Conservation (phyloP, 2,888 invertebrate genomes). For the Germaria angustata region DNA sequence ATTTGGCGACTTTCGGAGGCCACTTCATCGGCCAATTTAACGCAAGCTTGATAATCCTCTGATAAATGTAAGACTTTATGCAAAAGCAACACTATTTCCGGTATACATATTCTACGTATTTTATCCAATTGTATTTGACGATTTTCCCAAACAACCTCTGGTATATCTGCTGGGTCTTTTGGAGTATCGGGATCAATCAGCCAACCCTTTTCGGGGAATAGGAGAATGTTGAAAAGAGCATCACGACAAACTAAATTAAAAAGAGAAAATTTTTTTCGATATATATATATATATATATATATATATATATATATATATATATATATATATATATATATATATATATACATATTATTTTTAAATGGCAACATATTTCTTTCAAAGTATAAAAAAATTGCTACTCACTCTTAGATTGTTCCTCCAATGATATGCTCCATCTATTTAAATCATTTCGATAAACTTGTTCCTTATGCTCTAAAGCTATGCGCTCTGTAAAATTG, state of each 20-base stretch:
- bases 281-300: no score
- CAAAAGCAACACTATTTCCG: conserved; percentile 89
- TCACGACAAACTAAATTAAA: conserved; percentile 85
- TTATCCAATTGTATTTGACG: conserved; percentile 84
- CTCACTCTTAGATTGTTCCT: conserved; percentile 85
- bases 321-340: no score
- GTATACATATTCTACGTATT: conserved; percentile 90
- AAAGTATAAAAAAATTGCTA: not conserved
- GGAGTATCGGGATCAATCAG: conserved; percentile 85
- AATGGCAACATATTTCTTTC: no score
- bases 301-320: no score
- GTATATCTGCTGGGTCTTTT: conserved; percentile 80
- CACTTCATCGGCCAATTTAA: conserved; percentile 89
- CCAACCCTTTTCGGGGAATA: conserved; percentile 96
- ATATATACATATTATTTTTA: no score
- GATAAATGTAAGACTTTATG: conserved; percentile 89
- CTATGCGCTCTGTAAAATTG: conserved; percentile 92
- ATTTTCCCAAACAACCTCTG: conserved; percentile 82
- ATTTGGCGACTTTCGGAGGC: conserved; percentile 89
- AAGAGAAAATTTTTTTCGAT: not conserved
- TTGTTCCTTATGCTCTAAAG: conserved; percentile 90
- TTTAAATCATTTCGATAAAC: conserved; percentile 89
- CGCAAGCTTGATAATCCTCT: conserved; percentile 87
- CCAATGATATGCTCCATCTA: conserved; percentile 86
- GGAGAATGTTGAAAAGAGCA: conserved; percentile 90